Evolutionary conservation across 2,113 vertebrate genomes (phyloP).

Genomic region (Pao palembangensis): DNA sequence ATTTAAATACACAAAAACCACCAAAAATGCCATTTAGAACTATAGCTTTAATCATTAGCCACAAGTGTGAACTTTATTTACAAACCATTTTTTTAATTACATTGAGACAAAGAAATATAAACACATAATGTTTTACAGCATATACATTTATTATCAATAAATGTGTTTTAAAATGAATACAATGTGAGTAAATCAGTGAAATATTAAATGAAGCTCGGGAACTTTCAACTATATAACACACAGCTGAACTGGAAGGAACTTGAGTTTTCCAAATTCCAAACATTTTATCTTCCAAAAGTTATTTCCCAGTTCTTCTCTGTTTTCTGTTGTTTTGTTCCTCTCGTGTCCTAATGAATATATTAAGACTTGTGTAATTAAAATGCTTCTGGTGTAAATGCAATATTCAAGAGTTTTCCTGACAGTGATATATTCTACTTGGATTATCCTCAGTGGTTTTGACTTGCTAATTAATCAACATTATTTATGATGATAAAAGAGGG

Average conservation of each 20-base stretch:
- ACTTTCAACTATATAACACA: not conserved
- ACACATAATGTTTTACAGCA: too few species aligned
- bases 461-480: conserved; percentile 83
- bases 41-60: too few species aligned
- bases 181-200: too few species aligned
- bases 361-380: conserved; percentile 73
- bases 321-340: conserved; percentile 15
- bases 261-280: not conserved
- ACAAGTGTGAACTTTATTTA: too few species aligned
- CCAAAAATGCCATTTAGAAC: too few species aligned
- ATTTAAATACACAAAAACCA: too few species aligned
- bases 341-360: conserved; percentile 58
- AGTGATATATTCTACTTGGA: conserved; percentile 81
- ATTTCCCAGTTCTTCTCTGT: conserved; percentile 18
- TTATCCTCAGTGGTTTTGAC: conserved; percentile 79
- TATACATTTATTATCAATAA: too few species aligned
- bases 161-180: too few species aligned
- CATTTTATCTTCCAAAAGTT: conserved; percentile 17
- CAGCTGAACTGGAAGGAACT: too few species aligned
- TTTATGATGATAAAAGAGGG: conserved; percentile 74
- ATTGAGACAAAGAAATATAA: too few species aligned
- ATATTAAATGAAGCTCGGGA: not conserved
- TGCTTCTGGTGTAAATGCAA: conserved; percentile 76
- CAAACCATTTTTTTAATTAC: too few species aligned
- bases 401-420: conserved; percentile 76